Base-by-base conservation (phyloP, 1,140 invertebrate genomes). In the Dendroctonus ponderosae region DNA sequence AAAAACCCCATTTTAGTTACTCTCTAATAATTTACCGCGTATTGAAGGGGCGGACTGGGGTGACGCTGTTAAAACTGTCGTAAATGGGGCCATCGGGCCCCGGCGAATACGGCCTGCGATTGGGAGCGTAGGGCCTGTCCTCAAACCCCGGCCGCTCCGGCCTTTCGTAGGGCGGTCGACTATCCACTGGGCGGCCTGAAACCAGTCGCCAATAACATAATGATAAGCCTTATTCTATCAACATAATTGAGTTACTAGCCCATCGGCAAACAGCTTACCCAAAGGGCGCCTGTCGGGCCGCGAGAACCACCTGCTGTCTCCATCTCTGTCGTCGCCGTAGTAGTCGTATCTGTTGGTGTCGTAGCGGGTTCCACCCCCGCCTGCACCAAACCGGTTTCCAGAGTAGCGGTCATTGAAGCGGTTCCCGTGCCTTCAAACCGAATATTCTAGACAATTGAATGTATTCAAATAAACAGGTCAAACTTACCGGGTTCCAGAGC, bases 41-140 rank as follows among this genome's bases (percentile, higher is more conserved):
- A 26, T 5, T 8, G 46, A 50, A 52, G 9, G 61, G 61, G 9
- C 61, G n/a, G 2, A 40, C 14, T 70, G 71, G 12, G 58, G 42
- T 44, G 38, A 14, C 56, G 37, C 69, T 72, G 6, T 70, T 71
- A 48, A 69, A 72, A 49, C 41, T 68, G 40, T 74, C 70, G 62
- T 78, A 78, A 61, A 78, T 79, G 5, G 77, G 77, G 2, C 76
- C 76, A 62, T 79, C 77, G 0, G 78, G 76, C 26, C 77, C 77
- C 6, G 76, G 77, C 0, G 77, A 79, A 41, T 75, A 69, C 1
- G 77, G 77, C 43, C 76, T 64, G 42, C 70, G 60, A 44, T 71
- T 66, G 41, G 7, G 26, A 40, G 37, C 59, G 37, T 60, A 60
- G 8, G 70, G 70, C 74, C 15, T 77, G 74, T 15, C 78, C 72